Evolutionary conservation across 2,888 invertebrate genomes (phyloP), one percentile per base, ranked within the genome.

Genomic region (Toxonevra muliebris): DNA sequence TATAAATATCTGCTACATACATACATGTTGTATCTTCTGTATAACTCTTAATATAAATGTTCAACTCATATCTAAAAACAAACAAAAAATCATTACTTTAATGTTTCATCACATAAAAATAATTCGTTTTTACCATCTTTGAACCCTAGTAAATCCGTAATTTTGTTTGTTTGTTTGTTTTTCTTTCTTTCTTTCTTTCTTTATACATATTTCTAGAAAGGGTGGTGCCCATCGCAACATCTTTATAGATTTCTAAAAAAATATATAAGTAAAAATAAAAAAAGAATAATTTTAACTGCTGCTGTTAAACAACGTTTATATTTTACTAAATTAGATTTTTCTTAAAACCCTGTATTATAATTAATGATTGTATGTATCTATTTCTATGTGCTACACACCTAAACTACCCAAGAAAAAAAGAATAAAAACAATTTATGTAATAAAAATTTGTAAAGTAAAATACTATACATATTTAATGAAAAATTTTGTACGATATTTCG

Each of bases 191-290:
- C 61, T 71, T 67, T 69, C 63, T 69, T 69, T 70, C 62, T 69
- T 58, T 75, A 67, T 73, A 58, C 77, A 66, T 75, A 73, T 75
- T 82, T 81, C 73, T 82, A 83, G 83, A 77, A 79, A 76, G 72
- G 79, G 80, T 76, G 83, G 82, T 75, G 79, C 78, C 73, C 82
- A 78, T 75, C 82, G 80, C 74, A 78, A 81, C 75, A 82, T 74
- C 77, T 81, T 76, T 73, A 76, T 80, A 79, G 80, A 78, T 76
- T 82, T 81, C 75, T 79, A 78, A 76, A 71, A 61, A 13, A 64
- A 17, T n/a, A n/a, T n/a, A n/a, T n/a, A n/a, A n/a, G n/a, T n/a
- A 64, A 54, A 64, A 52, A 62, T 43, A 69, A 20, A 57, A 60
- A 40, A 15, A 52, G 61, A 68, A 53, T 61, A 55, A 66, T 59